Evolutionary conservation across 2,888 invertebrate species (phyloP), one percentile per base, ranked within the genome.

Genomic region (Papilio gigon): DNA sequence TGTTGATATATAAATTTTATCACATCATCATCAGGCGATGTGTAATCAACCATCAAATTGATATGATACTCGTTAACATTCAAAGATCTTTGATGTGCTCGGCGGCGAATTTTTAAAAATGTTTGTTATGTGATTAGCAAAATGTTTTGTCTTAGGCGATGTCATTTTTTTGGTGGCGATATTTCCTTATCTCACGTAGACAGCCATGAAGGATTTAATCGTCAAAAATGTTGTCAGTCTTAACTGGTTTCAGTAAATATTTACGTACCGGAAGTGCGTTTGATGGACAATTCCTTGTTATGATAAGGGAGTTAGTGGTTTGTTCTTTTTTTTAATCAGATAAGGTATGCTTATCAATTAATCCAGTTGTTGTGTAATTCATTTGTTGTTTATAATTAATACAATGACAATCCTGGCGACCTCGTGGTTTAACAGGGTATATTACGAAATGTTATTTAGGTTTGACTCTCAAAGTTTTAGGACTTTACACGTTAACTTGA

Each of bases 161-260:
- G 61, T 67, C 25, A 65, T 65, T 62, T 65, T 30, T 20, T 56
- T 17, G 40, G 14, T 56, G 9, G n/a, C n/a, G 0, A 12, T 35
- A 22, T 62, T 67, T 53, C 42, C 61, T 27, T n/a, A 53, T 67
- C 35, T 42, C 17, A 12, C 47, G 8, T 27, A 30, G n/a, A 4
- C 37, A 27, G 8, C 67, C 67, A 61, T 67, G 42, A 62, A 40
- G 61, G 61, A 53, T 50, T 67, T 53, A 67, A 61, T 20, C 44
- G 50, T 67, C 53, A 30, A 22, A 33, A 30, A 30, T 50, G 27
- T 61, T 53, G 60, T 56, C 53, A 67, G 37, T 25, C 42, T 44
- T 35, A 8, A 62, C 33, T 40, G 47, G 40, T 53, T 62, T 33
- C 50, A n/a, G 33, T 50, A 67, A 67, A 30, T 33, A 37, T 42